Evolutionary conservation across 2,888 invertebrate species (phyloP).

Genomic region (Clistopyga incitator): DNA sequence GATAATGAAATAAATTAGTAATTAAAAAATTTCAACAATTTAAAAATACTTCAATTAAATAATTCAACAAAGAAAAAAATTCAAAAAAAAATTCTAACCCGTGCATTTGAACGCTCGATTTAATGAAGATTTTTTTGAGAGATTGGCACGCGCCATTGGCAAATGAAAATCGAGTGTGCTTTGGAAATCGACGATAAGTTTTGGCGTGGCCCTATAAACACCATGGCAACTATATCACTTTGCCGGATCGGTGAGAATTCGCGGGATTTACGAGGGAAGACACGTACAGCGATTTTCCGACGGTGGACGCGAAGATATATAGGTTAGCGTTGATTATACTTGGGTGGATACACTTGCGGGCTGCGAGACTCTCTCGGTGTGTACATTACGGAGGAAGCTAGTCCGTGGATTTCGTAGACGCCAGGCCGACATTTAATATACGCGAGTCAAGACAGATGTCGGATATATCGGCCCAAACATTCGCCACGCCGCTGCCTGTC

Average conservation of each 20-base stretch:
- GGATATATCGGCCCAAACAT: slow-evolving; percentile 62
- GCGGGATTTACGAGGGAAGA: slow-evolving; percentile 65
- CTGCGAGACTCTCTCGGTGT: slow-evolving; percentile 48
- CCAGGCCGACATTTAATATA: slow-evolving; percentile 66
- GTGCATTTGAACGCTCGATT: neutral
- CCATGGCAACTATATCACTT: slow-evolving; percentile 67
- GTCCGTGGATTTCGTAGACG: slow-evolving; percentile 28
- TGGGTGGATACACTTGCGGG: slow-evolving; percentile 64
- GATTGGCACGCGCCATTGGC: slow-evolving; percentile 33
- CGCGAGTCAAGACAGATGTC: slow-evolving; percentile 67
- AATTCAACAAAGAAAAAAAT: too few species aligned
- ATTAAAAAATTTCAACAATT: too few species aligned
- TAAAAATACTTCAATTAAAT: too few species aligned
- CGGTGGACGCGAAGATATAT: slow-evolving; percentile 20
- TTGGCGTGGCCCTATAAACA: slow-evolving; percentile 63
- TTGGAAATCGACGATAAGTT: slow-evolving; percentile 65
- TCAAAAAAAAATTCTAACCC: neutral
- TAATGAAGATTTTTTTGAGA: too few species aligned
- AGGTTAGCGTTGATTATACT: slow-evolving; percentile 70
- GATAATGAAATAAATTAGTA: neutral
- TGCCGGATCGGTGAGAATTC: slow-evolving; percentile 10
- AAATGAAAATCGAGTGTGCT: slow-evolving; percentile 54
- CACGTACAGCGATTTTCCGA: slow-evolving; percentile 31
- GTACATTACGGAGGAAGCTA: slow-evolving; percentile 32
- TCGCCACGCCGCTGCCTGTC: slow-evolving; percentile 18